These are phyloP conservation scores for Mayetiola destructor DNA, from an alignment of 2,888 invertebrate genomes.

Conservation along the genomic window DNA sequence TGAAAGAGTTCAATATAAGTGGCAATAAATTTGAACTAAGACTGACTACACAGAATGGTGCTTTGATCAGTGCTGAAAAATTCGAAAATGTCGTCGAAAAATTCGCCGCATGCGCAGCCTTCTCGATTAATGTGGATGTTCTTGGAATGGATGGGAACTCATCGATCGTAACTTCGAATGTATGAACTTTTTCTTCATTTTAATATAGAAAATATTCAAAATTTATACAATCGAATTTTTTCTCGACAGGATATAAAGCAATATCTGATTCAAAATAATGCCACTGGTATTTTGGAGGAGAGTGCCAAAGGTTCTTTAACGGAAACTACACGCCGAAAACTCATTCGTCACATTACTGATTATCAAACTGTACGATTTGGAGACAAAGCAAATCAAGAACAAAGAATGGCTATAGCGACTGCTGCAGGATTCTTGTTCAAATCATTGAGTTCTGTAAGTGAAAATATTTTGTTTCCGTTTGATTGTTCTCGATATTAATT, in stretches of 20 bases:
- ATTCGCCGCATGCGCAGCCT: background rate
- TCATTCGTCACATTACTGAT: background rate
- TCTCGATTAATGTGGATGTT: background rate
- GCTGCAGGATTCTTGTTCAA: background rate
- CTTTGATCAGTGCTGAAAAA: background rate
- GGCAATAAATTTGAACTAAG: background rate
- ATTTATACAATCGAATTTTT: background rate
- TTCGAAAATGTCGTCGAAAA: background rate
- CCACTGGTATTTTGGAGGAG: background rate
- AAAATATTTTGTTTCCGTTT: background rate
- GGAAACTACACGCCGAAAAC: background rate
- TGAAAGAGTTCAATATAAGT: background rate
- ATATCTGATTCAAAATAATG: background rate
- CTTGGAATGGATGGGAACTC: background rate
- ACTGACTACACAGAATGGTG: background rate
- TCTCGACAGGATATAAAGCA: background rate
- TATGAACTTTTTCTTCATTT: background rate
- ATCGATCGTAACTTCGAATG: background rate
- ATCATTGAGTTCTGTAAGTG: background rate
- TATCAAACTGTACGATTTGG: background rate
- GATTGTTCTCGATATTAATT: background rate
- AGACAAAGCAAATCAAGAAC: background rate
- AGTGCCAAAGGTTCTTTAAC: background rate
- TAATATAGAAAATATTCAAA: background rate
- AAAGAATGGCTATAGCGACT: background rate